phyloP scores from a whole-genome alignment of 1,140 invertebrate species.

The Pogonomyrmex barbatus region DNA sequence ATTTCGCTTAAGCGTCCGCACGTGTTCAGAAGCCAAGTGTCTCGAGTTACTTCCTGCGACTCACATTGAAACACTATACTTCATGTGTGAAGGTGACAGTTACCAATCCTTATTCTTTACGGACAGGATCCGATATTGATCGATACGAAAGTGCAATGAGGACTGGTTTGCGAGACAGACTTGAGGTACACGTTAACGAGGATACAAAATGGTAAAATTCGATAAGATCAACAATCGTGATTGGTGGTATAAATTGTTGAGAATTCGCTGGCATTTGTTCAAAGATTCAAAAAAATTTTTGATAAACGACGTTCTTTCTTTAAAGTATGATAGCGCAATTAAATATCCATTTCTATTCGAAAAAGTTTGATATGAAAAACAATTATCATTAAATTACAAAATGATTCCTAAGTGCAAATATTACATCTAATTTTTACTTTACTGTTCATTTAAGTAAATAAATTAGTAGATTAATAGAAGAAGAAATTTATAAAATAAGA shows the following conservation, averaged over 20 bases:
- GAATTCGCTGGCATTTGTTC: background rate
- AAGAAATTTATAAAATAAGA: no score
- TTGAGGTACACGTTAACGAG: background rate
- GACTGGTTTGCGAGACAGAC: background rate
- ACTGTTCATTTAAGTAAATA: no score
- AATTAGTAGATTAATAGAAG: no score
- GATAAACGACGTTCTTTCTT: no score
- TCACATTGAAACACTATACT: conserved; percentile 71
- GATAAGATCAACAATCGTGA: background rate
- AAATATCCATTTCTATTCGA: no score
- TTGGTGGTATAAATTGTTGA: background rate
- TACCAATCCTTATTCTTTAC: conserved; percentile 58
- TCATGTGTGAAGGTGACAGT: conserved; percentile 44
- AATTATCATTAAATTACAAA: no score
- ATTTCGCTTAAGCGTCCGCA: conserved; percentile 70
- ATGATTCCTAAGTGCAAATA: no score
- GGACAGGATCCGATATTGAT: background rate
- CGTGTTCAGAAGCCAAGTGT: conserved; percentile 78
- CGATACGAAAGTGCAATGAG: background rate
- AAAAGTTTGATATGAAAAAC: no score
- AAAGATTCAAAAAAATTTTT: no score
- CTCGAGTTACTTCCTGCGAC: conserved; percentile 76
- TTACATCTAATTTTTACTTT: no score
- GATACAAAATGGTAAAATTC: background rate
- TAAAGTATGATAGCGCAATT: no score